phyloP scores from a whole-genome alignment of 2,888 invertebrate genomes.

The Cepaea hortensis region DNA sequence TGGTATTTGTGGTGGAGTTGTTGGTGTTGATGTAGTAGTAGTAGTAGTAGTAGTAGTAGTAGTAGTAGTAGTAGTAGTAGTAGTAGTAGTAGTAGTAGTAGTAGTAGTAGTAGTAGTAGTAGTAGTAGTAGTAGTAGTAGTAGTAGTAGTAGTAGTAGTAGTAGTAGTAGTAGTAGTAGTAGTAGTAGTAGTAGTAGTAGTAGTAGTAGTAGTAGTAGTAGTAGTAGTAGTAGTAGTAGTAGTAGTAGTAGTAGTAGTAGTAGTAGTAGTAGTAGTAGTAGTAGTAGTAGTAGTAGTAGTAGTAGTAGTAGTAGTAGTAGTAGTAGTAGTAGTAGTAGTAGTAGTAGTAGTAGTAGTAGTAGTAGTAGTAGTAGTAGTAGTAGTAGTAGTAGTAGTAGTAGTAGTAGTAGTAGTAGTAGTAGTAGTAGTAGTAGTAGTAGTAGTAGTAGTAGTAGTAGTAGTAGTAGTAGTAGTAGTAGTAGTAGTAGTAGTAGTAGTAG shows the following conservation, averaged over 20 bases:
- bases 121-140: constrained; percentile 30
- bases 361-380: constrained; percentile 8
- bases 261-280: constrained; percentile 21
- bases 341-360: constrained; percentile 24
- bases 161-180: constrained; percentile 30
- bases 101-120: constrained; percentile 20
- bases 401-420: constrained; percentile 14
- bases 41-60: not conserved
- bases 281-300: not conserved
- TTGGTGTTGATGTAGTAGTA: too few relatives aligned
- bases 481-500: not conserved
- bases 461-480: constrained; percentile 1
- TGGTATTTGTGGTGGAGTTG: too few relatives aligned
- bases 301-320: not conserved
- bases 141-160: constrained; percentile 27
- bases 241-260: not conserved
- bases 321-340: constrained; percentile 7
- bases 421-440: constrained; percentile 24
- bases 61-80: constrained; percentile 24
- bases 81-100: constrained; percentile 27
- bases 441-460: constrained; percentile 17
- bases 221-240: not conserved
- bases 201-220: constrained; percentile 15
- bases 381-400: constrained; percentile 12
- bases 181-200: constrained; percentile 15